These are phyloP conservation scores for Mycetomoellerius zeteki DNA, from an alignment of 1,140 invertebrate species.

Conservation along the genomic window DNA sequence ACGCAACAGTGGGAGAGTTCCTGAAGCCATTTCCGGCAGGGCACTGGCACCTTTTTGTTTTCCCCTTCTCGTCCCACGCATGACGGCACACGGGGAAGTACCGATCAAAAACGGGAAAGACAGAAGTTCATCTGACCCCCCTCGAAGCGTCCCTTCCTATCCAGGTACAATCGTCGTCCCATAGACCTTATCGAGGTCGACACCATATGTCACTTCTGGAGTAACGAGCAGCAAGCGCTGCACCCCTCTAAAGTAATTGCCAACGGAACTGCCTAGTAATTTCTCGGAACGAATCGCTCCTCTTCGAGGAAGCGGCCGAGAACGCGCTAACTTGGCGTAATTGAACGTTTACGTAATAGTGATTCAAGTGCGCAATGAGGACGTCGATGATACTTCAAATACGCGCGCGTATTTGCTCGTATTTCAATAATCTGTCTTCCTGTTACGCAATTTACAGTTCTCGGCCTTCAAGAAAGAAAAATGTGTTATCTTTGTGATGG, in stretches of 20 bases:
- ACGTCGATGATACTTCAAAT: constrained; percentile 37
- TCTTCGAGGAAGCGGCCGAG: constrained; percentile 26
- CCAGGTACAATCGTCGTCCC: constrained; percentile 68
- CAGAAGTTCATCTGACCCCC: constrained; percentile 79
- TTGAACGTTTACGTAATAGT: constrained; percentile 57
- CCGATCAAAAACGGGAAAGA: constrained; percentile 76
- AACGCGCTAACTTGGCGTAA: constrained; percentile 49
- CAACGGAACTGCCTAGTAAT: constrained; percentile 47
- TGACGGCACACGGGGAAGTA: constrained; percentile 81
- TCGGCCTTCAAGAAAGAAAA: not conserved
- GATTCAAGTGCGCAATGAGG: constrained; percentile 42
- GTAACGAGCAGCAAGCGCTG: constrained; percentile 30
- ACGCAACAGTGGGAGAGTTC: constrained; percentile 77
- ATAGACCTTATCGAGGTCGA: constrained; percentile 75
- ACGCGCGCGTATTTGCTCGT: constrained; percentile 4
- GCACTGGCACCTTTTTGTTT: constrained; percentile 80
- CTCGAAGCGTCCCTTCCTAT: constrained; percentile 82
- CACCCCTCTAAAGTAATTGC: constrained; percentile 65
- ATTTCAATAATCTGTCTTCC: constrained; percentile 29
- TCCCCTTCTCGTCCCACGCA: constrained; percentile 78
- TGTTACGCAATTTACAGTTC: constrained; percentile 23
- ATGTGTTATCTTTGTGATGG: not conserved
- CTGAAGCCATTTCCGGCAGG: constrained; percentile 84
- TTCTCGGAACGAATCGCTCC: constrained; percentile 53
- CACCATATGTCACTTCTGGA: constrained; percentile 82